These are phyloP conservation scores for Xiphophorus couchianus DNA, from an alignment of 2,113 vertebrate species.

Conservation along the genomic window DNA sequence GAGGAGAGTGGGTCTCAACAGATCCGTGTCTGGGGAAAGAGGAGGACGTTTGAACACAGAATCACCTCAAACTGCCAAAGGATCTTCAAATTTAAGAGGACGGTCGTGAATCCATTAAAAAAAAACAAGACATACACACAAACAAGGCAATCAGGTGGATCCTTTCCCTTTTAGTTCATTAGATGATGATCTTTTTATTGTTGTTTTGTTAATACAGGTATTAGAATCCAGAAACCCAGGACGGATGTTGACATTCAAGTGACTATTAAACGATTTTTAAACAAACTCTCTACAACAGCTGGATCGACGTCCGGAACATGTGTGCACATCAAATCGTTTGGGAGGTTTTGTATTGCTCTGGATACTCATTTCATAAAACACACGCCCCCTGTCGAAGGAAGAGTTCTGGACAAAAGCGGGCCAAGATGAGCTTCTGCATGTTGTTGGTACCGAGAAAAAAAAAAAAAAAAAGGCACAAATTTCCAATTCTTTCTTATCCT, in stretches of 20 bases:
- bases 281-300: slow-evolving; percentile 76
- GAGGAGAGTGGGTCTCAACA: slow-evolving; percentile 53
- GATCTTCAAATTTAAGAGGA: slow-evolving; percentile 51
- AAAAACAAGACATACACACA: slow-evolving; percentile 7
- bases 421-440: slow-evolving; percentile 60
- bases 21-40: slow-evolving; percentile 22
- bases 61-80: slow-evolving; percentile 74
- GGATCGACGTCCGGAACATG: slow-evolving; percentile 80
- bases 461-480: slow-evolving; percentile 53
- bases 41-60: slow-evolving; percentile 33
- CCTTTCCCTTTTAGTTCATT: slow-evolving; percentile 59
- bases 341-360: slow-evolving; percentile 68
- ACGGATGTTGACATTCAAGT: slow-evolving; percentile 46
- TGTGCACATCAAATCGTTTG: slow-evolving; percentile 84
- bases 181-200: slow-evolving; percentile 64
- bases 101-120: slow-evolving; percentile 37
- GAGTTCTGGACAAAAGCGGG: slow-evolving; percentile 41
- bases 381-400: slow-evolving; percentile 13
- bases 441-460: slow-evolving; percentile 27
- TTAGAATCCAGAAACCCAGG: slow-evolving; percentile 55
- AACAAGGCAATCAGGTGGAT: slow-evolving; percentile 38
- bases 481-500: slow-evolving; percentile 53
- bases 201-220: slow-evolving; percentile 67
- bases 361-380: slow-evolving; percentile 63
- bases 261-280: slow-evolving; percentile 71